Percentiles rank a stretch among this genome's conserved stretches.
Evolutionary conservation across 2,888 invertebrate genomes (phyloP).

Genomic region (Gonocerus acuteangulatus): DNA sequence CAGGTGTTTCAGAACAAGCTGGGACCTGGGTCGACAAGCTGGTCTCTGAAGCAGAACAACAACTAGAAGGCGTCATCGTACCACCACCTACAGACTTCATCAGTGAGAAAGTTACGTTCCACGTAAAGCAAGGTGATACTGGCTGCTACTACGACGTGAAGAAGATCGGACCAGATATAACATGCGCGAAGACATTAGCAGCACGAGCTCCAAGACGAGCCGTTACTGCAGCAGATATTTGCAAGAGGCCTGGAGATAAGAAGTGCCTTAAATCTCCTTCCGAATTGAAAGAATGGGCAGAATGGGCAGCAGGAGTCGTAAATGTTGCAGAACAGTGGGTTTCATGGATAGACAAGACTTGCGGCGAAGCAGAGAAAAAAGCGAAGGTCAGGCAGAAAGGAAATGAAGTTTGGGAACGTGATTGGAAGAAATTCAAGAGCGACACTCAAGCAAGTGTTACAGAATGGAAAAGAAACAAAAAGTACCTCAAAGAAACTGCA

Average conservation of each 20-base stretch:
- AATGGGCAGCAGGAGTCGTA: slow-evolving; percentile 31
- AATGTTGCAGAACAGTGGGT: slow-evolving; percentile 32
- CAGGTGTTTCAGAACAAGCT: not conserved
- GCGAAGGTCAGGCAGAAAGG: not conserved
- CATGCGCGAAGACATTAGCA: not conserved
- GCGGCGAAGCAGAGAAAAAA: slow-evolving; percentile 26
- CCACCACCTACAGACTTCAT: too few relatives aligned
- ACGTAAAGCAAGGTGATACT: not conserved
- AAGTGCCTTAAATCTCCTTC: not conserved
- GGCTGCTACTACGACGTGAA: slow-evolving; percentile 14
- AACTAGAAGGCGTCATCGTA: not conserved
- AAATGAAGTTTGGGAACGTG: not conserved
- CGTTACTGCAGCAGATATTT: not conserved
- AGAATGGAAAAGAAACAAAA: slow-evolving; percentile 29
- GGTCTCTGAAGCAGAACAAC: not conserved
- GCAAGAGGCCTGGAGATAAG: slow-evolving; percentile 1
- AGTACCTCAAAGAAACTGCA: slow-evolving; percentile 22
- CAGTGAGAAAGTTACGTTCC: not conserved
- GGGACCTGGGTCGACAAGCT: slow-evolving; percentile 2
- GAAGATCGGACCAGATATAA: not conserved
- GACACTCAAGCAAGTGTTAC: slow-evolving; percentile 17
- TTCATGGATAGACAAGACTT: slow-evolving; percentile 32
- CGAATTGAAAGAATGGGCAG: slow-evolving; percentile 29
- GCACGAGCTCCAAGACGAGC: not conserved
- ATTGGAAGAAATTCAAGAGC: slow-evolving; percentile 23